Base-by-base conservation (phyloP, 2,888 invertebrate genomes). In the Chymomyza fuscimana region DNA sequence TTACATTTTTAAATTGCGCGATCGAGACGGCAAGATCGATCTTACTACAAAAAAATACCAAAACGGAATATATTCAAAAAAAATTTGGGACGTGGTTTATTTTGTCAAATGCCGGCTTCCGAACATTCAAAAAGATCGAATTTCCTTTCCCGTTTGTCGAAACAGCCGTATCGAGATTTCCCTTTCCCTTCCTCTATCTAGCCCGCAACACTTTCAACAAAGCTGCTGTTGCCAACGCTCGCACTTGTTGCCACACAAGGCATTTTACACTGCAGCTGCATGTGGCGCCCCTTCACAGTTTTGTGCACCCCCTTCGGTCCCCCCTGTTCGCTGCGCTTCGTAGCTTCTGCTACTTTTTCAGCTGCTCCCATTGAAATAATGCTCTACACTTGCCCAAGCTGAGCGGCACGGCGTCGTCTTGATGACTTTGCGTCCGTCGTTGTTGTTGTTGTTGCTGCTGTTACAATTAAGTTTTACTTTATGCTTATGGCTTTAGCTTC, bases 391-490 rank as follows among this genome's bases (percentile, higher is more conserved):
- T 46, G 40, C 40, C 12, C 12, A 12, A 46, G 12, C 40, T 46
- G 40, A 12, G 59, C 59, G 62, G 29, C 54, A 40, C 22, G 65
- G 7, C 67, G 69, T 46, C 62, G 59, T 59, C 22, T 25, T 46
- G 50, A 19, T 52, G 25, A 29, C 54, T 58, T 65, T 52, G 67
- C 67, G 54, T 32, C 5, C 32, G 32, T 32, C 32, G 32, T 9
- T 32, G 5, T 63, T 46, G 71, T 51, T 52, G 74, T 56, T 64
- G 63, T 59, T 73, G 72, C 50, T 72, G 78, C 62, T 78, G 86
- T 77, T 84, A 83, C 84, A 81, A 85, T 86, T 87, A 83, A 83
- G 85, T 80, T 82, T 86, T 82, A 81, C 83, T 82, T 84, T 83
- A 80, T 83, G 78, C 78, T 75, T 83, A 73, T 79, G 67, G 79